phyloP scores from a whole-genome alignment of 2,113 vertebrate genomes.

The Coracopsis vasa region DNA sequence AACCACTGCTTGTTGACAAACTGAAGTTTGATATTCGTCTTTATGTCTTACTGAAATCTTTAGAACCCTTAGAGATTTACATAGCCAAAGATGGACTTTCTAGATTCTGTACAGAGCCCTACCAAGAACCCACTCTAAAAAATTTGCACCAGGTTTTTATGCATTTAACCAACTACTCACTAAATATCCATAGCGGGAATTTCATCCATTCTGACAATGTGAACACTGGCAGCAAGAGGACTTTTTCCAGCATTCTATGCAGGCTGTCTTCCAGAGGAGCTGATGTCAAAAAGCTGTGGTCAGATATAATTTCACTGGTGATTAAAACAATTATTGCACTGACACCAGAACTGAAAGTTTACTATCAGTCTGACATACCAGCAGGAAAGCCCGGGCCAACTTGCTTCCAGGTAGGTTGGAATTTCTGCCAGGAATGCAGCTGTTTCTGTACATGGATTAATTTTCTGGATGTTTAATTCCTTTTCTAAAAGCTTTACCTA shows the following conservation, averaged over 20 bases:
- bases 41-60: conserved; percentile 91
- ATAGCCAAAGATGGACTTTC: conserved; percentile 96
- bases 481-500: background rate
- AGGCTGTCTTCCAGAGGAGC: conserved; percentile 87
- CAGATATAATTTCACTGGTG: conserved; percentile 94
- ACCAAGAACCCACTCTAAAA: conserved; percentile 91
- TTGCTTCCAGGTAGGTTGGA: conserved; percentile 90
- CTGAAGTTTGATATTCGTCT: conserved; percentile 98
- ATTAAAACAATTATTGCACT: conserved; percentile 95
- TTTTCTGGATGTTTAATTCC: background rate
- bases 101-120: conserved; percentile 96
- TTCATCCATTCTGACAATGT: conserved; percentile 91
- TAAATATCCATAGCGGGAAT: conserved; percentile 92
- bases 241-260: conserved; percentile 91
- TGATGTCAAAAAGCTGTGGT: conserved; percentile 95
- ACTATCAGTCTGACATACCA: conserved; percentile 93
- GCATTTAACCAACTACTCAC: conserved; percentile 97
- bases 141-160: conserved; percentile 95
- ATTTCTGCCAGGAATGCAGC: background rate
- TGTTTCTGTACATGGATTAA: background rate
- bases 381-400: conserved; percentile 92
- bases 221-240: conserved; percentile 95
- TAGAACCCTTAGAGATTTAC: conserved; percentile 95
- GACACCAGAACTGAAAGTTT: conserved; percentile 93
- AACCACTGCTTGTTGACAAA: conserved; percentile 92